Conservation (phyloP, 2,113 vertebrate species). For the Phainopepla nitens region DNA sequence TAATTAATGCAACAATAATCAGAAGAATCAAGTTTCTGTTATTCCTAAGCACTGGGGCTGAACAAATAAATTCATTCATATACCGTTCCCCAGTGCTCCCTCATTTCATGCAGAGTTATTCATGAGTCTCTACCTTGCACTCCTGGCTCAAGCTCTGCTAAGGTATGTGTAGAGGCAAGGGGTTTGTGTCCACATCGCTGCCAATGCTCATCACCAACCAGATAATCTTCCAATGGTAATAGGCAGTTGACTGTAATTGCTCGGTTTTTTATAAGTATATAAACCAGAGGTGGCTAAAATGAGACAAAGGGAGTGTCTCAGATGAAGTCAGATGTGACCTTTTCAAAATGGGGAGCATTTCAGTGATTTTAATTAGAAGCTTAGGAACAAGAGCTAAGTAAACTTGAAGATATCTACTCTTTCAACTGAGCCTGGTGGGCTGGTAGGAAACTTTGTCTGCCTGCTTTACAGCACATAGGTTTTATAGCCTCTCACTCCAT, state of each 20-base stretch:
- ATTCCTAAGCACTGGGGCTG: not conserved
- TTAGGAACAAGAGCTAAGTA: constrained; percentile 1
- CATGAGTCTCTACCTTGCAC: not conserved
- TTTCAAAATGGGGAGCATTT: constrained; percentile 47
- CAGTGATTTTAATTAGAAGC: constrained; percentile 66
- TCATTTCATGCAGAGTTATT: not conserved
- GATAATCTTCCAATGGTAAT: not conserved
- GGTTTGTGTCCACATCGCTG: not conserved
- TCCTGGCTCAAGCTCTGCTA: not conserved
- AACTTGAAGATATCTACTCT: constrained; percentile 5
- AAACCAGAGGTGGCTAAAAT: constrained; percentile 25
- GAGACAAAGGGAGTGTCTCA: constrained; percentile 37
- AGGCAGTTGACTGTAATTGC: not conserved
- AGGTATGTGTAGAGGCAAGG: not conserved
- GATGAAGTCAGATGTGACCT: constrained; percentile 63
- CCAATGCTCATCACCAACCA: not conserved
- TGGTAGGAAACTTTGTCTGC: constrained; percentile 24
- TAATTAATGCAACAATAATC: not conserved
- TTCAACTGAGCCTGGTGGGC: not conserved
- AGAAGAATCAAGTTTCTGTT: not conserved
- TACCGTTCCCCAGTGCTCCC: not conserved
- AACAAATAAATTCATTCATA: not conserved
- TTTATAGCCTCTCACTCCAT: constrained; percentile 70
- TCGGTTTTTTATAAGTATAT: not conserved
- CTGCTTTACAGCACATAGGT: constrained; percentile 49